Evolutionary conservation across 2,888 invertebrate genomes (phyloP).

Genomic region (Xylota sylvarum): DNA sequence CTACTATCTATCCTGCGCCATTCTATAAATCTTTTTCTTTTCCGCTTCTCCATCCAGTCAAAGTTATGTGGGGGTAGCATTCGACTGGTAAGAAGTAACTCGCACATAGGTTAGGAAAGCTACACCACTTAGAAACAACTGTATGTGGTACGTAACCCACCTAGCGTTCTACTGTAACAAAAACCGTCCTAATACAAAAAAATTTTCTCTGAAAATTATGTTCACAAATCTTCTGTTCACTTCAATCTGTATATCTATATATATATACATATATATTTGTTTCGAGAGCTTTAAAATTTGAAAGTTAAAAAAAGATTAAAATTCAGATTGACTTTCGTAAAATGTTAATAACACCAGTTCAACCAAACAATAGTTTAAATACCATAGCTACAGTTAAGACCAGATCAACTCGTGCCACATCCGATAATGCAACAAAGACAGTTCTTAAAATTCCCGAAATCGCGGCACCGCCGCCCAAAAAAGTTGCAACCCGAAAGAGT

Average conservation of each 20-base stretch:
- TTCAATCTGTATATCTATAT: too few species aligned
- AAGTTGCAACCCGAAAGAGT: not conserved
- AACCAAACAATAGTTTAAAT: slow-evolving; percentile 37
- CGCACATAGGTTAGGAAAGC: too few species aligned
- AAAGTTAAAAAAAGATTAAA: slow-evolving; percentile 13
- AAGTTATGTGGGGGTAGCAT: too few species aligned
- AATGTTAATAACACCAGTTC: slow-evolving; percentile 30
- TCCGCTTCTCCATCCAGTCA: too few species aligned
- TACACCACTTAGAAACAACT: too few species aligned
- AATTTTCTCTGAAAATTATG: slow-evolving; percentile 8
- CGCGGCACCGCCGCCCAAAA: not conserved
- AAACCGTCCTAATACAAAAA: not conserved
- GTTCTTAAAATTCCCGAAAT: not conserved
- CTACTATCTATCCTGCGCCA: too few species aligned
- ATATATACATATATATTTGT: not conserved
- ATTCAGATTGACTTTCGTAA: not conserved
- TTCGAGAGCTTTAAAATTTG: not conserved
- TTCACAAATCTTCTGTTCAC: too few species aligned
- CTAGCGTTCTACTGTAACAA: not conserved
- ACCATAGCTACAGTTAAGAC: not conserved
- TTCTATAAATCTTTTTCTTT: too few species aligned
- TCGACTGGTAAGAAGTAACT: too few species aligned
- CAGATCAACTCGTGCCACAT: not conserved
- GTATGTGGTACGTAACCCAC: too few species aligned
- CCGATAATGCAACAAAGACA: not conserved